Evolutionary conservation across 1,140 invertebrate genomes (phyloP), one percentile per base, ranked within the genome.

Genomic region (Tetramorium alpestre): DNA sequence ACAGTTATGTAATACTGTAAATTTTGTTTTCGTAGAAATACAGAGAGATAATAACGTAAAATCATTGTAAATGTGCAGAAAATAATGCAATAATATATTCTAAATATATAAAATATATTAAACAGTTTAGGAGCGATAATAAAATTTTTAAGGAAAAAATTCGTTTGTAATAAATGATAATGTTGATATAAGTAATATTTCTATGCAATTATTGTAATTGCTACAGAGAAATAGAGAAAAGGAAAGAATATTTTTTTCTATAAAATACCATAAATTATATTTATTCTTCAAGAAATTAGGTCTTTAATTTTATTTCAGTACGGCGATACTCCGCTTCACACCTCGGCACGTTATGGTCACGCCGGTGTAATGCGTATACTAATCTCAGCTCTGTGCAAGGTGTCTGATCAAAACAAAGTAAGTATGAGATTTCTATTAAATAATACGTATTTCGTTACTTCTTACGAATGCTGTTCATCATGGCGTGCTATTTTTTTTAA

Each of bases 321-420:
- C 94, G 98, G 99, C n/a, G 98, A 99, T 92, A 99, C 99, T 0
- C 97, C 99, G 0, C 95, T 99, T 22, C 99, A 99, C 94, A 99
- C 99, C 5, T 98, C 98, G 8, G 98, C 98, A 0, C 96, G 99
- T 16, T 99, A 98, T 92, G 99, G 99, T 0, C 99, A 99, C 95
- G 99, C 99, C 0, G 99, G 99, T 22, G 99, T 99, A 47, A 98
- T 98, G 0, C 96, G 99, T 41, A 99, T 99, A 87, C 96, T 99
- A 11, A 98, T 99, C 82, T 99, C 98, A 67, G 99, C 98, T 4
- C 96, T 97, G 72, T 98, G 98, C 93, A 96, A 97, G 88, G 97
- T 99, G 38, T 98, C 98, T 70, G 98, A 98, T 94, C 98, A 98
- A 90, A 99, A 99, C 94, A 99, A 99, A 95, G 97, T 97, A 93